phyloP scores from a whole-genome alignment of 2,113 vertebrate species.

The Brachypteracias leptosomus region DNA sequence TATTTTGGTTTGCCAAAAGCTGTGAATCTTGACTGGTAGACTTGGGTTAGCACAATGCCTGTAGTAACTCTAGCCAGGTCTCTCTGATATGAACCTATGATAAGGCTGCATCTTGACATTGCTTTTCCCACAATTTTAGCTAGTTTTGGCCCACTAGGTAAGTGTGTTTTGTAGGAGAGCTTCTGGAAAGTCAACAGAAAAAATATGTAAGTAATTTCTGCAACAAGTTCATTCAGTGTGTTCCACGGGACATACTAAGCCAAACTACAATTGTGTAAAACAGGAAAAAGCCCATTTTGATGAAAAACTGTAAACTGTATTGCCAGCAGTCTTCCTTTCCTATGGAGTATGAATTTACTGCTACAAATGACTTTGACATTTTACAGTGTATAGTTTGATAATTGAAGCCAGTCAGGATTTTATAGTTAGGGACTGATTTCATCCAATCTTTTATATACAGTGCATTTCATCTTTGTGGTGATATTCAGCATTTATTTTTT shows the following conservation, averaged over 20 bases:
- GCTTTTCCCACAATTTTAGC: background rate
- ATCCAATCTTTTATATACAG: background rate
- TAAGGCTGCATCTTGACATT: background rate
- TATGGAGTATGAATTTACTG: background rate
- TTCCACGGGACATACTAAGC: background rate
- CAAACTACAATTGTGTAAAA: background rate
- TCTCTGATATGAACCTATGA: background rate
- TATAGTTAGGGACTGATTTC: background rate
- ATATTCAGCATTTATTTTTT: background rate
- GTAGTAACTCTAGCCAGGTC: background rate
- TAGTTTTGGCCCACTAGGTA: background rate
- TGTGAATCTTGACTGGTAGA: background rate
- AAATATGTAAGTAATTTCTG: background rate
- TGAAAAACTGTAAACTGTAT: background rate
- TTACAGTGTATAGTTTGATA: background rate
- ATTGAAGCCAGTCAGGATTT: conserved; percentile 28
- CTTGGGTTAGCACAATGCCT: background rate
- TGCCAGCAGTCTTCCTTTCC: background rate
- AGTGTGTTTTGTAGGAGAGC: background rate
- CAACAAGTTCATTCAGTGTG: background rate
- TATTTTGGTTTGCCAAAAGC: background rate
- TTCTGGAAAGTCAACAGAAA: background rate
- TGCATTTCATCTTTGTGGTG: background rate
- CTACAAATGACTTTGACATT: conserved; percentile 9
- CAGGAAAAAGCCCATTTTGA: background rate